Base-by-base conservation (phyloP, 2,888 invertebrate genomes). In the Synanthedon andrenaeformis region DNA sequence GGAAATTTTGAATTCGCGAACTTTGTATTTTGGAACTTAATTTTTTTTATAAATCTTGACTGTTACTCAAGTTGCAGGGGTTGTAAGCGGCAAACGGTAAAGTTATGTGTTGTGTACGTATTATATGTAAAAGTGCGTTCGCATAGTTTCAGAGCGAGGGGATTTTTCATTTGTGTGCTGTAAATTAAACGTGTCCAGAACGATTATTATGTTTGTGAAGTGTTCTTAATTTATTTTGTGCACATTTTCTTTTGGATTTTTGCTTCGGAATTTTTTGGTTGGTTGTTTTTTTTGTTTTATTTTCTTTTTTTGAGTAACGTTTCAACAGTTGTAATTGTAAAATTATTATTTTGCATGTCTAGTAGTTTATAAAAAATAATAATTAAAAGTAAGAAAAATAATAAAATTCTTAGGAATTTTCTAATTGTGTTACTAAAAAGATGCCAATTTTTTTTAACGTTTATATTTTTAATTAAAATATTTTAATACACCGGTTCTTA, bases 241-340 rank as follows among this genome's bases (percentile, higher is more conserved):
- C 83, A 74, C 75, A 74, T 75, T 79, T 80, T 79, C 62, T 76
- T 84, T 87, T 84, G 85, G 85, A 84, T 84, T 87, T 84, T 85
- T 82, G 79, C 77, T 76, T 74, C 77, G 80, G 84, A 82, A 67
- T 76, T 82, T 82, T 35, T 85, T 82, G 86, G 84, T 85, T 84
- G 81, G 83, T 83, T 82, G 56, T 69, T 72, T 69, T 23, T 23
- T 74, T 75, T 70, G 59, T 62, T 70, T 71, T 74, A 61, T 63
- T 63, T 63, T 67, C 62, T 62, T 65, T 49, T 42, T 57, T 54
- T 51, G 53, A 49, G 59, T 52, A 45, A 5, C 5, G 4, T 55
- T 55, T 59, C 45, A 13, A 45, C 8, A 10, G 35, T 10, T 35
- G 35, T 35, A 35, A 35, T 10, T 35, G 23, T 23, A 5, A 23